Evolutionary conservation across 2,113 vertebrate genomes (phyloP), one percentile per base, ranked within the genome.

Genomic region (Odocoileus virginianus): DNA sequence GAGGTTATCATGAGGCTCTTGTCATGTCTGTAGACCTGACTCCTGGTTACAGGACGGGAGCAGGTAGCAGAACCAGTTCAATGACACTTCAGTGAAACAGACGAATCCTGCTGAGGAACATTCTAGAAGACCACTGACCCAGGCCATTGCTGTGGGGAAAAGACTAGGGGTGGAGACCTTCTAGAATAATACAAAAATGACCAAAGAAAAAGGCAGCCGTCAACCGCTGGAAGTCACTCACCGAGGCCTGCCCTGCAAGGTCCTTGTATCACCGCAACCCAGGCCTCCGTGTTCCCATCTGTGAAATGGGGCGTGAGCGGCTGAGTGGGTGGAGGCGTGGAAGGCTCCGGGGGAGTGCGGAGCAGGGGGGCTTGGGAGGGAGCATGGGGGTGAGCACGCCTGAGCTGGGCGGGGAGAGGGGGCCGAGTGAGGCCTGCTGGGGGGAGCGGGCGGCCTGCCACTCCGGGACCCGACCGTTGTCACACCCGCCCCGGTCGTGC

Each of bases 401-500:
- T 30, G 25, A 82, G 78, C 23, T 17, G 13, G 13, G 3, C 25
- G 2, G n/a, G n/a, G 58, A 25, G 91, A 8, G 27, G 21, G 58
- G 23, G 27, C n/a, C 43, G 52, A 55, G 13, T 12, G 28, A 27
- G 40, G 40, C 8, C 33, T 8, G 1, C 74, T 5, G 23, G 10
- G 21, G n/a, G 79, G 57, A 52, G 33, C 30, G 1, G 64, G 64
- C 60, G 1, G 6, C 60, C 60, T 28, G 30, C 60, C 28, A 33
- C 61, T 15, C 64, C 1, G 10, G 10, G 36, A 23, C 36, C 0
- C 25, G 67, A 23, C 36, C 0, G 19, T 57, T 17, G 58, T 82
- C 87, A 57, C 1, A 0, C 27, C 33, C 33, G 10, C 30, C 33
- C 2, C 12, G 13, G 2, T 25, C 28, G 10, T 3, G 43, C 0